These are phyloP conservation scores for Heliconius himera DNA, from an alignment of 1,140 invertebrate species.

Conservation along the genomic window DNA sequence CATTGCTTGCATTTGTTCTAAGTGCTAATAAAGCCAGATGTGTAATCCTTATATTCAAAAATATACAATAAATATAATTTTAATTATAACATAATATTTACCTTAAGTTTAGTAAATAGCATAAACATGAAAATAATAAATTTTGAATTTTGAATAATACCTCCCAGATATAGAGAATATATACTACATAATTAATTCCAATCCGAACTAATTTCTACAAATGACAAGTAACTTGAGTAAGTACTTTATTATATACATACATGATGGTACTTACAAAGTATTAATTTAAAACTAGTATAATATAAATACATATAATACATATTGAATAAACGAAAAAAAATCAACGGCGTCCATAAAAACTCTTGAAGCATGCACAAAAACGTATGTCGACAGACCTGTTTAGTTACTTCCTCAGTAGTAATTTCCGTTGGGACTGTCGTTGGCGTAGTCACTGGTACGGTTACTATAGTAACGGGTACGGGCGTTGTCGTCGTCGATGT, in stretches of 20 bases:
- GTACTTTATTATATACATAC: not conserved
- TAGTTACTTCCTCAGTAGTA: conserved; percentile 62
- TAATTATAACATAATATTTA: not conserved
- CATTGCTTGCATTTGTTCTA: not conserved
- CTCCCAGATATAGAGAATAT: not conserved
- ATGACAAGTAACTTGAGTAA: not conserved
- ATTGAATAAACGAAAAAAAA: not conserved
- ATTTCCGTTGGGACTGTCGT: conserved; percentile 56
- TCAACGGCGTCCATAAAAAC: not conserved
- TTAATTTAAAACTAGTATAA: not conserved
- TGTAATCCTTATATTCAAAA: not conserved
- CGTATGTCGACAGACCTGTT: conserved; percentile 60
- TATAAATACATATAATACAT: not conserved
- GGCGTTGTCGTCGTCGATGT: conserved; percentile 42
- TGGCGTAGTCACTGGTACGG: conserved; percentile 40
- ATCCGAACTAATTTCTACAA: not conserved
- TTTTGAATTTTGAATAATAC: not conserved
- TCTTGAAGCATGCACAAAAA: conserved; percentile 35
- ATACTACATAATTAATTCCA: not conserved
- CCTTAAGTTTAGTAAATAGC: not conserved
- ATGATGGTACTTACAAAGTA: not conserved
- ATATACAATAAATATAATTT: not conserved
- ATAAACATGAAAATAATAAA: not conserved
- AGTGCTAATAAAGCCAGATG: not conserved
- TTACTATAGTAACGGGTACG: conserved; percentile 42